phyloP scores from a whole-genome alignment of 2,113 vertebrate species.

The Microcebus jonahi region DNA sequence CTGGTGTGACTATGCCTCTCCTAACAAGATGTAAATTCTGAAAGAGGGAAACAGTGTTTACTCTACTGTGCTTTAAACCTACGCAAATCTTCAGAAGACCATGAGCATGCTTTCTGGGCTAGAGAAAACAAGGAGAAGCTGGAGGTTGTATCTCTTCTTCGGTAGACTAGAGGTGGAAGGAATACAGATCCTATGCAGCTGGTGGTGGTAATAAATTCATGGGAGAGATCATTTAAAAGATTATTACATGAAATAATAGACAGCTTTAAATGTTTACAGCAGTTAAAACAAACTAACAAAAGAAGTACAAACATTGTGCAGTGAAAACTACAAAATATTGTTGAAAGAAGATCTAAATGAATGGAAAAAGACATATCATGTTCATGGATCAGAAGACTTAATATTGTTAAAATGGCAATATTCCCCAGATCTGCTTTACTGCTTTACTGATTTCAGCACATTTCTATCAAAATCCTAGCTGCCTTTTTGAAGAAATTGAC shows the following conservation, averaged over 20 bases:
- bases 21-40: neutral
- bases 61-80: neutral
- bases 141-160: neutral
- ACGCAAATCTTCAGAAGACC: neutral
- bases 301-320: neutral
- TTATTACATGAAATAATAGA: neutral
- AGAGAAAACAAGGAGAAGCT: neutral
- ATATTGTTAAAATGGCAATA: neutral
- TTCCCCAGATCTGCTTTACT: neutral
- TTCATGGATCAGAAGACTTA: neutral
- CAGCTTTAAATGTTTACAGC: neutral
- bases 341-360: neutral
- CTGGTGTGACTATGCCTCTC: neutral
- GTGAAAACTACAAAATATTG: neutral
- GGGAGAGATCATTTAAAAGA: neutral
- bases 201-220: neutral
- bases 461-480: neutral
- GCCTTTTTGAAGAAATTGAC: neutral
- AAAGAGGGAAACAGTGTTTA: neutral
- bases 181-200: neutral
- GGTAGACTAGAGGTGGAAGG: neutral
- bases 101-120: neutral
- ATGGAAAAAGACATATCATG: neutral
- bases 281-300: neutral
- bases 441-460: neutral